Base-by-base conservation (phyloP, 2,797 vertebrate genomes). In the Apogon talboti region DNA sequence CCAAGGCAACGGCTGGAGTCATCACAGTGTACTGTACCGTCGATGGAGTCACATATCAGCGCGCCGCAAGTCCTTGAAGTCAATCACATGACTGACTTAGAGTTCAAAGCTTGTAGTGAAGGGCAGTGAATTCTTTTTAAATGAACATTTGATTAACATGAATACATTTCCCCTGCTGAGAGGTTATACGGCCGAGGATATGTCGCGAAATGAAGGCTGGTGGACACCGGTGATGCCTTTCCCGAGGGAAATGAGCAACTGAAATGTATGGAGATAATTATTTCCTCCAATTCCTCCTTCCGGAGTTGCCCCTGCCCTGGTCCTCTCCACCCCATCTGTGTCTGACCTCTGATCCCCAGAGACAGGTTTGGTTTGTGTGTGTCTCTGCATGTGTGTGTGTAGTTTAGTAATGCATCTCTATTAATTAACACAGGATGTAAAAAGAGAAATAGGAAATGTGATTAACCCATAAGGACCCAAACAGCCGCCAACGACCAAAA, bases 241-340 rank as follows among this genome's bases (percentile, higher is more conserved):
- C 76, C 58, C 53, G 0, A 24, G 87, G 84, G 87, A 87, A 83
- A 83, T 76, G 75, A 75, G 45, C 37, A 51, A 57, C 76, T 79
- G 73, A 83, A 87, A 91, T 80, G 83, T 85, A 86, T 83, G 75
- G 65, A 79, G 75, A 84, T 91, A 89, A 91, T 90, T 86, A 88
- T 90, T 92, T 90, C 84, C 82, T 87, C 52, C 78, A 65, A 78
- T 87, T n/a, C n/a, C n/a, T n/a, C n/a, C 77, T 87, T 89, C 87
- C 75, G 63, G 82, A 65, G 35, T 74, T 81, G 58, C 67, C 64
- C 66, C 40, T 79, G 69, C 62, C 56, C 75, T 63, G 66, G 53
- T 71, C 74, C 60, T 75, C 75, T 58, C 64, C 8, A 57, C 56
- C 76, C 73, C 65, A 74, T 79, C 59, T 81, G 61, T 66, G 76